These are phyloP conservation scores for Melanaphis sacchari DNA, from an alignment of 1,140 invertebrate genomes.

Conservation along the genomic window DNA sequence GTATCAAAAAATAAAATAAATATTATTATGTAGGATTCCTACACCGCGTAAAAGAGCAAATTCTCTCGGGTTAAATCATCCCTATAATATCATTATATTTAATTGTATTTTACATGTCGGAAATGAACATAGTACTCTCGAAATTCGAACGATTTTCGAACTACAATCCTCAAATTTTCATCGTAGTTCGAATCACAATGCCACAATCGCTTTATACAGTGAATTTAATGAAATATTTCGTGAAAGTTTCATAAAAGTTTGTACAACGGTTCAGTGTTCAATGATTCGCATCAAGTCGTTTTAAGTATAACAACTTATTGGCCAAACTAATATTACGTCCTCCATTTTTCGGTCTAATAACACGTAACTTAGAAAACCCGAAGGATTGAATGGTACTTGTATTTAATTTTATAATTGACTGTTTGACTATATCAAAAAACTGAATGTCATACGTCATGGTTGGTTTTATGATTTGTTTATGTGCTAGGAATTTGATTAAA, in stretches of 20 bases:
- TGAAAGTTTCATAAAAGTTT: not conserved
- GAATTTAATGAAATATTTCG: not conserved
- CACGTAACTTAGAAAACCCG: not conserved
- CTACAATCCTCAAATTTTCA: not conserved
- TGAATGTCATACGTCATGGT: no score
- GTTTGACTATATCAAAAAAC: no score
- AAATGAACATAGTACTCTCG: not conserved
- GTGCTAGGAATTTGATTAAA: no score
- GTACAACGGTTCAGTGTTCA: not conserved
- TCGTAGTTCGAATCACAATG: not conserved
- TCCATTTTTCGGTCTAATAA: not conserved
- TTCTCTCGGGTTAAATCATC: not conserved
- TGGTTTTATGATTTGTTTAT: no score
- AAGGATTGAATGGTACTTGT: no score
- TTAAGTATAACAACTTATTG: not conserved
- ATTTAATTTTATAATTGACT: no score
- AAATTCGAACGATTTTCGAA: not conserved
- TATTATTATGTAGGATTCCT: not conserved
- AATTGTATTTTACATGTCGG: not conserved
- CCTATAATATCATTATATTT: not conserved
- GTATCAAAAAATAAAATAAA: not conserved
- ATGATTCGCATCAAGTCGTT: not conserved
- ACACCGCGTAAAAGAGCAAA: not conserved
- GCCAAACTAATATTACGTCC: not conserved
- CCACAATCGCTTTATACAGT: not conserved